Evolutionary conservation across 2,888 invertebrate species (phyloP).

Genomic region (Acanthoscelides obtectus): DNA sequence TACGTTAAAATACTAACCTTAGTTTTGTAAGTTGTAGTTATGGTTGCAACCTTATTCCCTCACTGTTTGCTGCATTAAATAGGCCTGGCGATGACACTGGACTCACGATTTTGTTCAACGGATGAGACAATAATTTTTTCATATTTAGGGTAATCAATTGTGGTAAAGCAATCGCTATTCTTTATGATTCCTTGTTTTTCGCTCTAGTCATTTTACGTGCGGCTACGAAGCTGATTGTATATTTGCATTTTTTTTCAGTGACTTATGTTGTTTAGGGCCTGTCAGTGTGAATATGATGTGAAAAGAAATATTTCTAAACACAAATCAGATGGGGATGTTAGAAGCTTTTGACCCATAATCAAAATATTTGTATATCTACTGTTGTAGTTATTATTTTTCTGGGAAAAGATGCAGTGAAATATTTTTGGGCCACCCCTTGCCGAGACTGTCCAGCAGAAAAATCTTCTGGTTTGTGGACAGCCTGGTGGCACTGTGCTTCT

Average conservation of each 20-base stretch:
- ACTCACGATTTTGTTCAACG: slow-evolving; percentile 37
- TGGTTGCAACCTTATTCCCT: slow-evolving; percentile 44
- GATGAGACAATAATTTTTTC: not conserved
- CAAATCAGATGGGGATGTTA: too few species aligned
- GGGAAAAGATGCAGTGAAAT: too few species aligned
- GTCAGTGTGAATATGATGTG: not conserved
- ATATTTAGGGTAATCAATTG: not conserved
- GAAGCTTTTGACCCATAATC: too few species aligned
- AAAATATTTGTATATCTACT: too few species aligned
- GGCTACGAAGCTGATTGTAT: not conserved
- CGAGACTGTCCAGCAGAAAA: too few species aligned
- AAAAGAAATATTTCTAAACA: too few species aligned
- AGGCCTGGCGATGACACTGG: slow-evolving; percentile 50
- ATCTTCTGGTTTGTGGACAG: too few species aligned
- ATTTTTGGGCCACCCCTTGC: too few species aligned
- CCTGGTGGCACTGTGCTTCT: too few species aligned
- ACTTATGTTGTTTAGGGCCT: too few species aligned
- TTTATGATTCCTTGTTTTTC: not conserved
- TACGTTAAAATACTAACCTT: slow-evolving; percentile 32
- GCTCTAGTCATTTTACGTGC: not conserved
- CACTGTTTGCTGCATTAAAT: slow-evolving; percentile 50
- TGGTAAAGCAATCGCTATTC: not conserved
- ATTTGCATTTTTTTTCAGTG: not conserved
- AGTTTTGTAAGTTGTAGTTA: slow-evolving; percentile 20
- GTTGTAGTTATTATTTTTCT: too few species aligned